Evolutionary conservation across 2,113 vertebrate genomes (phyloP).

Genomic region (Octodon degus): DNA sequence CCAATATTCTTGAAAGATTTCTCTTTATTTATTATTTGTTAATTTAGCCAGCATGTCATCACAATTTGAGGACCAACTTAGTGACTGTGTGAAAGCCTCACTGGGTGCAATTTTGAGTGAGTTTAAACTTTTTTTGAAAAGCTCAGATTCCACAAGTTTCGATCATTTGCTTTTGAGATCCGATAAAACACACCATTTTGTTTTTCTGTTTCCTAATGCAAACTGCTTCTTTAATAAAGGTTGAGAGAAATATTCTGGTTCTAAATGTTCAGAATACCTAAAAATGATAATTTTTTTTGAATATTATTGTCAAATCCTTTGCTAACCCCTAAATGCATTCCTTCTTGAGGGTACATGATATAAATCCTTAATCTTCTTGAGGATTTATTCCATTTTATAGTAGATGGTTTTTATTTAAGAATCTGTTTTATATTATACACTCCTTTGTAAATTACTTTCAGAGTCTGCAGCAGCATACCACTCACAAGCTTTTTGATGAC

Average conservation of each 20-base stretch:
- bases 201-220: conserved; percentile 14
- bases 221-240: conserved; percentile 54
- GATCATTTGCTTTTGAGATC: conserved; percentile 34
- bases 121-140: background rate
- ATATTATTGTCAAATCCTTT: background rate
- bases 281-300: background rate
- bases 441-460: conserved; percentile 47
- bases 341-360: background rate
- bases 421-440: conserved; percentile 62
- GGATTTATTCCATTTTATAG: conserved; percentile 48
- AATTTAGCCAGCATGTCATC: background rate
- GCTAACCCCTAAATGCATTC: background rate
- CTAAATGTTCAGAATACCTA: conserved; percentile 19
- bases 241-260: background rate
- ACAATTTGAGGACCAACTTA: background rate
- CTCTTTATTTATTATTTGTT: background rate
- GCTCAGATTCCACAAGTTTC: background rate
- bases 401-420: conserved; percentile 38
- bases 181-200: background rate
- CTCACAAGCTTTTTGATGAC: conserved; percentile 36
- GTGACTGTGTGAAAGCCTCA: background rate
- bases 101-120: background rate
- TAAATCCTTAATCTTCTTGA: conserved; percentile 34
- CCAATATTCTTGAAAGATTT: conserved; percentile 24
- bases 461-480: background rate